Conservation (phyloP, 2,888 invertebrate species). For the Tetragnatha montana region DNA sequence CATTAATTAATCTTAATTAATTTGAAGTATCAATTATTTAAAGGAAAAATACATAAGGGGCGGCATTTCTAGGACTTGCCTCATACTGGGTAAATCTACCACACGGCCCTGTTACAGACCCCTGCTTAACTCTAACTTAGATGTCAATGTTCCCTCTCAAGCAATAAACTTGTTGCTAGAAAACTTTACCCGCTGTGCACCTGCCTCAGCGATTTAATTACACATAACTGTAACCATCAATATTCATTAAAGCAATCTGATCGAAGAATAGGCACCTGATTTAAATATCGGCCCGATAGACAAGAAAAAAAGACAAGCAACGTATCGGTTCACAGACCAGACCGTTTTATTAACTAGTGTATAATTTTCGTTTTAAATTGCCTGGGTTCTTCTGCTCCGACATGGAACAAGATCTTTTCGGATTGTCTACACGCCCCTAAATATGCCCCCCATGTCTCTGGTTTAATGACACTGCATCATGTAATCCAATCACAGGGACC, state of each 20-base stretch:
- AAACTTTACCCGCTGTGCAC: neutral
- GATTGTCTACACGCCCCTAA: constrained; percentile 22
- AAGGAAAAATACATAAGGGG: no score
- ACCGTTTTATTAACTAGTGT: neutral
- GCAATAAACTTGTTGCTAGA: no score
- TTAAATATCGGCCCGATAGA: neutral
- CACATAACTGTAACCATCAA: neutral
- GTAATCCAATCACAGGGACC: constrained; percentile 33
- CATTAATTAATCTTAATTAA: no score
- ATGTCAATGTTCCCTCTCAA: no score
- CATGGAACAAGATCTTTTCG: constrained; percentile 17
- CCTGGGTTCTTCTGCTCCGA: neutral
- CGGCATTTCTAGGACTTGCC: no score
- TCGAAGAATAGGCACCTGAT: neutral
- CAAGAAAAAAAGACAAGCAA: neutral
- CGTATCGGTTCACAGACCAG: neutral
- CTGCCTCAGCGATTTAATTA: neutral
- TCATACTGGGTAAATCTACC: no score
- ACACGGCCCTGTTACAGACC: no score
- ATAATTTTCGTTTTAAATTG: neutral
- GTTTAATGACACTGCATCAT: neutral
- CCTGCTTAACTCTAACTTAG: no score
- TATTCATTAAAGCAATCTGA: neutral
- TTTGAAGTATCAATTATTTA: no score
- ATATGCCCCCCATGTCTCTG: neutral